Percentiles rank a stretch among this genome's conserved stretches.
Conservation (phyloP, 2,888 invertebrate genomes). For the Chrysopilus asiliformis region DNA sequence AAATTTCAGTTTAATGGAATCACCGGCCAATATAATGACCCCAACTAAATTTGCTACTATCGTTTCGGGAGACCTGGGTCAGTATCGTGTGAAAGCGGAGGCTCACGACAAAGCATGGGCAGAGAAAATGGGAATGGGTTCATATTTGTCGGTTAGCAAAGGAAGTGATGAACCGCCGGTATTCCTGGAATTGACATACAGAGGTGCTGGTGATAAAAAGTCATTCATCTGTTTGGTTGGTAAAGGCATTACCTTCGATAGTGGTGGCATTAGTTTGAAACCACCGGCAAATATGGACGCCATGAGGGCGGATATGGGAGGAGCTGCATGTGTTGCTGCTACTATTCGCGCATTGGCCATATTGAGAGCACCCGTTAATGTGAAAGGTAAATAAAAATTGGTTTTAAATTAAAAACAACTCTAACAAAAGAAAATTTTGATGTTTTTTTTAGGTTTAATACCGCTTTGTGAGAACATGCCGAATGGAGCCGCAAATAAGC, state of each 20-base stretch:
- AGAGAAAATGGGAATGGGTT: conserved; percentile 58
- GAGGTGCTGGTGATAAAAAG: conserved; percentile 32
- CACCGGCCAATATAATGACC: conserved; percentile 60
- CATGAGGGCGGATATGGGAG: conserved; percentile 73
- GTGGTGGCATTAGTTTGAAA: conserved; percentile 61
- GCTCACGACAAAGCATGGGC: conserved; percentile 59
- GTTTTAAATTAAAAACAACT: background rate
- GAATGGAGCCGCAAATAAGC: conserved; percentile 55
- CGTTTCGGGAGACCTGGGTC: conserved; percentile 23
- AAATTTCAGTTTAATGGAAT: conserved; percentile 45
- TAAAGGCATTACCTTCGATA: conserved; percentile 50
- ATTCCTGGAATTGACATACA: conserved; percentile 60
- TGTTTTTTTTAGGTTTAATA: conserved; percentile 36
- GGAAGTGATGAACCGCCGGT: conserved; percentile 61
- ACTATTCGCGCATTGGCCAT: conserved; percentile 51
- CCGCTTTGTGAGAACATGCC: conserved; percentile 70
- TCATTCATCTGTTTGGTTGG: conserved; percentile 58
- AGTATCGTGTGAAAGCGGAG: conserved; percentile 22
- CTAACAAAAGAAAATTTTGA: background rate
- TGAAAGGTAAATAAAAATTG: conserved; percentile 38
- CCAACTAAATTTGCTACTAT: conserved; percentile 60
- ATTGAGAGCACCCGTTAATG: conserved; percentile 52
- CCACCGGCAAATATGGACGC: conserved; percentile 38
- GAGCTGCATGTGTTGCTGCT: conserved; percentile 60
- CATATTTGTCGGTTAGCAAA: conserved; percentile 55